Conservation (phyloP, 2,888 invertebrate genomes). For the Isoperla grammatica region DNA sequence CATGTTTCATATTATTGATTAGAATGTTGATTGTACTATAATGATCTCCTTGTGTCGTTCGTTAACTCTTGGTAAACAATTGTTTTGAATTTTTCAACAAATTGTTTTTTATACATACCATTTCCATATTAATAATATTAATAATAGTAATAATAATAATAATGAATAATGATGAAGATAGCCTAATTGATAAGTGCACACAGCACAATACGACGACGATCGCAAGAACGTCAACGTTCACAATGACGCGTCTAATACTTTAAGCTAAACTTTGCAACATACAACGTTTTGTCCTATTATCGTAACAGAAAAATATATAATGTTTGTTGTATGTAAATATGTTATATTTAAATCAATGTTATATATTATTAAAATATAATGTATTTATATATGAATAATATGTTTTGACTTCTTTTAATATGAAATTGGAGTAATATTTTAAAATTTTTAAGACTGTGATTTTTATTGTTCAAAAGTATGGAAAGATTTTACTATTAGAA, state of each 20-base stretch:
- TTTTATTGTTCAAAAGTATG: conserved; percentile 21
- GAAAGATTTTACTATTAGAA: conserved; percentile 17
- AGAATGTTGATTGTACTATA: too few relatives aligned
- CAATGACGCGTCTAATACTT: too few relatives aligned
- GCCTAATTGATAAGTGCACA: background rate
- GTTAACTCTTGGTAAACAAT: too few relatives aligned
- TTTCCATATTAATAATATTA: background rate
- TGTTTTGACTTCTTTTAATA: background rate
- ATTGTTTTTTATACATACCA: background rate
- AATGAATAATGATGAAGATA: background rate
- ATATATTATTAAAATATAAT: background rate
- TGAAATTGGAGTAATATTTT: conserved; percentile 3
- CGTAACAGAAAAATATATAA: background rate
- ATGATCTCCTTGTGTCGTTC: too few relatives aligned
- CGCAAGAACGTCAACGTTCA: too few relatives aligned
- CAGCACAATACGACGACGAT: too few relatives aligned
- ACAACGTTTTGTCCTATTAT: background rate
- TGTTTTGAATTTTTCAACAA: too few relatives aligned
- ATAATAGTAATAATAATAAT: background rate
- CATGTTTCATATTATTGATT: too few relatives aligned
- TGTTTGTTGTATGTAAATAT: background rate
- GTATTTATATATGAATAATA: background rate
- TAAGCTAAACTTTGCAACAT: background rate
- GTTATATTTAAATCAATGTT: background rate
- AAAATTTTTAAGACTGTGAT: conserved; percentile 23